phyloP scores from a whole-genome alignment of 1,140 invertebrate genomes.

The Zaprionus capensis region DNA sequence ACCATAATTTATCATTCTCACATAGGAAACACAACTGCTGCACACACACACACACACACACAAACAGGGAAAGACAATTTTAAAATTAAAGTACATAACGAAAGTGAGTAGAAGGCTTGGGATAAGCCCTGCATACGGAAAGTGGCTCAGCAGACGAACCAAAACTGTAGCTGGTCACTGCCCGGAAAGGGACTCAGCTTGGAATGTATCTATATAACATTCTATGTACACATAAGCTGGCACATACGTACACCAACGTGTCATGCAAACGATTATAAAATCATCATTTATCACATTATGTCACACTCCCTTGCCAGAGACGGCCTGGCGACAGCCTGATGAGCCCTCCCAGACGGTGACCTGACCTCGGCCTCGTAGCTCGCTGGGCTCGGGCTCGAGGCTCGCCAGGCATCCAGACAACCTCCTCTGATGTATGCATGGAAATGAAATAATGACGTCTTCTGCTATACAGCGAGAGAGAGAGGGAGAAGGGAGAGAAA shows the following conservation, averaged over 20 bases:
- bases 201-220: constrained; percentile 9
- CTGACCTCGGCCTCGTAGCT: constrained; percentile 2
- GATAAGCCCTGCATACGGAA: constrained; percentile 42
- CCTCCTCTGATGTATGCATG: constrained; percentile 18
- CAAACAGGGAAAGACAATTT: constrained; percentile 19
- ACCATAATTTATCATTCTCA: constrained; percentile 78
- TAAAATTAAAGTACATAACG: constrained; percentile 53
- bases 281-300: constrained; percentile 82
- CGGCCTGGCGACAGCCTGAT: constrained; percentile 59
- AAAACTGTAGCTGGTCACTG: constrained; percentile 43
- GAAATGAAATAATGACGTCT: constrained; percentile 63
- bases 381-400: neutral
- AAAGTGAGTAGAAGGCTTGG: constrained; percentile 55
- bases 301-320: constrained; percentile 43
- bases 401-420: constrained; percentile 6
- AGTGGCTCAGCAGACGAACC: constrained; percentile 36
- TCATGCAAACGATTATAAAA: constrained; percentile 81
- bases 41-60: neutral
- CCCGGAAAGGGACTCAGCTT: neutral
- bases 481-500: neutral
- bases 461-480: constrained; percentile 51
- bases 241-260: constrained; percentile 30
- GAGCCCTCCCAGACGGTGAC: constrained; percentile 22
- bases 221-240: neutral
- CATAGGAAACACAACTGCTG: constrained; percentile 34